Evolutionary conservation across 2,113 vertebrate species (phyloP).

Genomic region (Marmota flaviventris): DNA sequence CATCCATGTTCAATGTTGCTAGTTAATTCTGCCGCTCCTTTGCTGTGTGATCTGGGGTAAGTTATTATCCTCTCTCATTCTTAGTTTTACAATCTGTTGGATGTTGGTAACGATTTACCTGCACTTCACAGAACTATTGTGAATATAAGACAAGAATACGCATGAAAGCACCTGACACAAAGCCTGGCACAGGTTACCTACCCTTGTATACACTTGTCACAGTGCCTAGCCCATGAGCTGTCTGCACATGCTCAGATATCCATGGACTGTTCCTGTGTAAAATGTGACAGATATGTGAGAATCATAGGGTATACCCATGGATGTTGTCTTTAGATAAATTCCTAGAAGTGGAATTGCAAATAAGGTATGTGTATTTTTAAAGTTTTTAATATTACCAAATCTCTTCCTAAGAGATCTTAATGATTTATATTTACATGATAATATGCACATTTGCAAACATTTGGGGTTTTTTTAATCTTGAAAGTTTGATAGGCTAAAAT

Average conservation of each 20-base stretch:
- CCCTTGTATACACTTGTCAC: too few species aligned
- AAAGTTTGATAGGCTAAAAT: background rate
- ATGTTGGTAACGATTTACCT: background rate
- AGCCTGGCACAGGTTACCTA: background rate
- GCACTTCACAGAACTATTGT: background rate
- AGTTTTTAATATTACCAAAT: background rate
- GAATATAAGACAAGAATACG: constrained; percentile 18
- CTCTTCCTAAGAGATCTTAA: background rate
- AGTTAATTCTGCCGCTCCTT: background rate
- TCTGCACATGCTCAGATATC: too few species aligned
- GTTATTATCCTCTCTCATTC: background rate
- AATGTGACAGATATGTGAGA: background rate
- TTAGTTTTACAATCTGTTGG: background rate
- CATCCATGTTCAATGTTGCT: background rate
- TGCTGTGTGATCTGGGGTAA: background rate
- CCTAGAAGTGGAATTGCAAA: background rate
- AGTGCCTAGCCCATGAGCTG: background rate
- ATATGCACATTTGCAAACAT: background rate
- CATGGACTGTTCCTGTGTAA: background rate
- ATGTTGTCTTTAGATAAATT: background rate
- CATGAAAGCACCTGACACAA: background rate
- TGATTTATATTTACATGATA: background rate
- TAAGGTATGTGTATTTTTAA: background rate
- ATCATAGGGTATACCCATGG: background rate
- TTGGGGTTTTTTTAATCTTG: background rate